These are phyloP conservation scores for Aspidapion aeneum DNA, from an alignment of 2,888 invertebrate genomes.

Conservation along the genomic window DNA sequence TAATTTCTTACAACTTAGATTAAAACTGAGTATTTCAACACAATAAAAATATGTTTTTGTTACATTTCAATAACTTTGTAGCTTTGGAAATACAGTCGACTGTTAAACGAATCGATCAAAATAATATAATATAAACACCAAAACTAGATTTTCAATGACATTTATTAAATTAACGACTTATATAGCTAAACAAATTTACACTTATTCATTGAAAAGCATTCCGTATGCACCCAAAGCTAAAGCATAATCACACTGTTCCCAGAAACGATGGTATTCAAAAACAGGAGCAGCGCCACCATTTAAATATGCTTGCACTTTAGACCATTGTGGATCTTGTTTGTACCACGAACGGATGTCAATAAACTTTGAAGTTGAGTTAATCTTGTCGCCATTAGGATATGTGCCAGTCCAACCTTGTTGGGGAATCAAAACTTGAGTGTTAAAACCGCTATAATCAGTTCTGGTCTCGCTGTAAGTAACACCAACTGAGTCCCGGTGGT, in stretches of 20 bases:
- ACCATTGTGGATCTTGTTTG: conserved; percentile 29
- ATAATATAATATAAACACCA: too few relatives aligned
- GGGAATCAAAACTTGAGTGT: conserved; percentile 26
- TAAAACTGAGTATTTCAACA: too few relatives aligned
- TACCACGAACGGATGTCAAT: conserved; percentile 28
- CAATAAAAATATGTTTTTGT: too few relatives aligned
- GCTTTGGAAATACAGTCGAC: too few relatives aligned
- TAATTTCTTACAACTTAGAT: too few relatives aligned
- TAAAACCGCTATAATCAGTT: conserved; percentile 4
- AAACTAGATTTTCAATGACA: too few relatives aligned
- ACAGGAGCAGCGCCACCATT: conserved; percentile 27
- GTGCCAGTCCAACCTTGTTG: conserved; percentile 26
- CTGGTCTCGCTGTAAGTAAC: conserved; percentile 21
- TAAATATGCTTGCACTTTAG: conserved; percentile 25
- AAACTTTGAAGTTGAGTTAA: conserved; percentile 28
- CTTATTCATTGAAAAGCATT: conserved; percentile 29
- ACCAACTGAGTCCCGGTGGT: conserved; percentile 20
- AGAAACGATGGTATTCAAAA: conserved; percentile 30
- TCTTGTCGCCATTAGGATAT: conserved; percentile 30
- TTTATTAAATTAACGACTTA: neutral
- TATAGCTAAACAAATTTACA: too few relatives aligned
- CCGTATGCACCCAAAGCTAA: conserved; percentile 27
- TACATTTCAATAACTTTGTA: too few relatives aligned
- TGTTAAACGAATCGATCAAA: too few relatives aligned
- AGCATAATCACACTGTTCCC: conserved; percentile 31